Evolutionary conservation across 2,888 invertebrate species (phyloP).

Genomic region (Eugnorisma glareosa): DNA sequence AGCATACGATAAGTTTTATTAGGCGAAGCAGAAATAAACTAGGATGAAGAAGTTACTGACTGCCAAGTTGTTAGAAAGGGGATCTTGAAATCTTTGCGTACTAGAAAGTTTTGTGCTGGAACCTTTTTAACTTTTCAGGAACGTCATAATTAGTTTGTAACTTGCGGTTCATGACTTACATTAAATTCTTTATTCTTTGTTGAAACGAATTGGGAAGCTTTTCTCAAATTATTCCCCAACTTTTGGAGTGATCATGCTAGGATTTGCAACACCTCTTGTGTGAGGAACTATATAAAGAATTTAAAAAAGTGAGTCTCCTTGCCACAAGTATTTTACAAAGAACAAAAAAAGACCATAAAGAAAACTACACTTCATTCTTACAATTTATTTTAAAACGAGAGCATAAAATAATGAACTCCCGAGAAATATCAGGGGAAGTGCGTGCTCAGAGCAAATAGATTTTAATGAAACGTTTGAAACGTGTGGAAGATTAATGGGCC

Average conservation of each 20-base stretch:
- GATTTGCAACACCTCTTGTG: not conserved
- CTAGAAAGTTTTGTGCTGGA: slow-evolving; percentile 17
- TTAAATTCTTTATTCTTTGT: slow-evolving; percentile 30
- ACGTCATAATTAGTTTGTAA: slow-evolving; percentile 40
- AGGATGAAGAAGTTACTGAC: slow-evolving; percentile 25
- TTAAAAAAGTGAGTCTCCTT: not conserved
- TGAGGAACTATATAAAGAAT: not conserved
- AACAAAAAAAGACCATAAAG: not conserved
- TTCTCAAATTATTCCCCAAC: not conserved
- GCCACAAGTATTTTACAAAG: not conserved
- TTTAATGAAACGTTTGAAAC: slow-evolving; percentile 66
- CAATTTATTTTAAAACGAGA: slow-evolving; percentile 37
- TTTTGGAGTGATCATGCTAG: not conserved
- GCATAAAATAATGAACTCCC: slow-evolving; percentile 55
- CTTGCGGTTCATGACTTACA: slow-evolving; percentile 32
- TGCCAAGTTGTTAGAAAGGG: slow-evolving; percentile 13
- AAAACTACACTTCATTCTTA: slow-evolving; percentile 5
- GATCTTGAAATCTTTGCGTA: slow-evolving; percentile 27
- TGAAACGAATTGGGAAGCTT: not conserved
- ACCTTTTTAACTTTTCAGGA: slow-evolving; percentile 21
- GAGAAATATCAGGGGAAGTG: slow-evolving; percentile 53
- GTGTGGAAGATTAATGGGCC: slow-evolving; percentile 68
- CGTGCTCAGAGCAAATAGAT: slow-evolving; percentile 63
- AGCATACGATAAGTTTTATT: slow-evolving; percentile 48
- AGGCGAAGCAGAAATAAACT: slow-evolving; percentile 35